Evolutionary conservation across 1,140 invertebrate species (phyloP), one percentile per base, ranked within the genome.

Genomic region (Latrodectus geometricus): DNA sequence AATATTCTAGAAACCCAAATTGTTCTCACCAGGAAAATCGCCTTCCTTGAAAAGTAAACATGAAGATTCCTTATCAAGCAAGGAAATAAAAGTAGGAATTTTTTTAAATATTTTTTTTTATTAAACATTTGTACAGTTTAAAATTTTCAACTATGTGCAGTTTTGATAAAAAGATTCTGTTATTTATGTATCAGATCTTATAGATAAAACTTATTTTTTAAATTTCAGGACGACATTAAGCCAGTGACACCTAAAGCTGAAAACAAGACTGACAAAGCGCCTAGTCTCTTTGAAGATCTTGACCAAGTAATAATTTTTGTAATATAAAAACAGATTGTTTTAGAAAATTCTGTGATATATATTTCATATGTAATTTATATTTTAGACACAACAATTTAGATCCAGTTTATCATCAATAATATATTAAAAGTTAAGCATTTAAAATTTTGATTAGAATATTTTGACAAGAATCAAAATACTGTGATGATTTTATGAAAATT

Each of bases 11-110:
- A 48, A 21, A 17, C 79, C 79, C 4, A 81, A 81, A 81, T 66
- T 81, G 8, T 61, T 81, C 49, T 81, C 79, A 49, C 79, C 79
- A 23, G 79, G 79, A 61, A 54, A 81, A 81, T 81, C 79, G 15
- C 79, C 79, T n/a, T 81, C 79, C 15, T 14, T 72, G 11, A 20
- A 52, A 23, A 80, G 50, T 70, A 81, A 81, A 72, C 50, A 66
- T 54, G 68, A 72, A 23, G 56, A 81, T 69, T 56, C 79, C 17
- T 9, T 11, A 3, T 14, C 54, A 61, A 17, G 11, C 54, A 61
- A 61, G 17, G 17, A 11, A 14, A 17, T 14, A 8, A 61, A 61
- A 61, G 54, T 61, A 61, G 11, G 54, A 61, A 61, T 61, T 65
- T 65, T 7, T 15, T 4, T 65, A 65, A 15, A 65, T 65, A 65